Evolutionary conservation across 2,797 vertebrate species (phyloP), one percentile per base, ranked within the genome.

Genomic region (Aphelocoma californica): DNA sequence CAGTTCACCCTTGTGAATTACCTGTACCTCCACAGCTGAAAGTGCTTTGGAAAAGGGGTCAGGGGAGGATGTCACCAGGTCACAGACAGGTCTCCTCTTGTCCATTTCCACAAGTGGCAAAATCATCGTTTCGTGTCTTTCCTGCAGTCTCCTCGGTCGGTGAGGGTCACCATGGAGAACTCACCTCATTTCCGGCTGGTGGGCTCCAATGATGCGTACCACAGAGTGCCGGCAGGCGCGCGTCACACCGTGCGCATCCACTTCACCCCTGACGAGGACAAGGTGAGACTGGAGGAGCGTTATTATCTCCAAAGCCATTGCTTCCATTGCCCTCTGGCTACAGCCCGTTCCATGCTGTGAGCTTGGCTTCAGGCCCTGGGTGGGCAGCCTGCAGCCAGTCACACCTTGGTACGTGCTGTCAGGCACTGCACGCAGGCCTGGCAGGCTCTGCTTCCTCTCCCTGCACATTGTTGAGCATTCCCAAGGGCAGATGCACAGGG

Each of bases 241-340:
- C 44, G 93, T 3, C 95, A 93, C 10, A 91, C 88, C 5, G 99
- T 98, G 92, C 98, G 87, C 13, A 56, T 99, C 62, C 36, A 97
- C 65, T 99, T 99, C 97, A 98, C 95, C 7, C 98, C 98, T 0
- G 94, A 97, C 5, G 98, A 99, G 94, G 98, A 97, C 95, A 99
- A 99, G 99, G 98, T 99, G 98, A 97, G 65, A 10, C 65, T n/a
- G 31, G 24, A 10, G 24, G 20, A 28, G 45, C 26, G 3, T 50
- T 5, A 2, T 50, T 5, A 2, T 57, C 42, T 32, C 57, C 51
- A 48, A 23, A 64, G 36, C 42, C 42, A 48, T 0, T 31, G 65
- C 26, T 50, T 24, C 23, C 56, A 40, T 65, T 54, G 58, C 58
- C 19, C 66, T 36, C 66, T 71, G 73, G 48, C 4, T 14, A 9